These are phyloP conservation scores for Callyntrura guangdongensis DNA, from an alignment of 2,888 invertebrate genomes.

Conservation along the genomic window DNA sequence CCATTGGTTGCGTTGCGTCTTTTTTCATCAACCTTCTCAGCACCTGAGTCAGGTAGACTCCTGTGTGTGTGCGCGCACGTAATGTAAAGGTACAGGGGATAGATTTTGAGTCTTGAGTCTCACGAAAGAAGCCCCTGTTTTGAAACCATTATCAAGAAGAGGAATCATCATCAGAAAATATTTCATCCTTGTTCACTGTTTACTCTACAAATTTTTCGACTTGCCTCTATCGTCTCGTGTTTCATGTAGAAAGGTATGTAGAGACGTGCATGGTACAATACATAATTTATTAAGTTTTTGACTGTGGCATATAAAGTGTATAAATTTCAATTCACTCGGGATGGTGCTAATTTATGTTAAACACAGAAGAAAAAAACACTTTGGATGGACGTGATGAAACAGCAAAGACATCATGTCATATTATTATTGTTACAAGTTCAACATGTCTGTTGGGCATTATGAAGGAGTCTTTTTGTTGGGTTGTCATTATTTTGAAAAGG, in stretches of 20 bases:
- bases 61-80: too few species aligned
- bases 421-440: not conserved
- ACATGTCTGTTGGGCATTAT: conserved; percentile 18
- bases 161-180: not conserved
- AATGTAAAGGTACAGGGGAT: not conserved
- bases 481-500: conserved; percentile 42
- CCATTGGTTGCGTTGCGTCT: conserved; percentile 17
- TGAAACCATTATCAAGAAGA: not conserved
- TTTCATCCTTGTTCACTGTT: conserved; percentile 15
- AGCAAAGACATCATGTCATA: conserved; percentile 3
- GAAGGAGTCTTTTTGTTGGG: not conserved
- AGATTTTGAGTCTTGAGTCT: conserved; percentile 10
- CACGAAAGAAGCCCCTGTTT: conserved; percentile 30
- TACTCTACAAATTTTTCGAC: conserved; percentile 20
- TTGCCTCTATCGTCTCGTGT: not conserved
- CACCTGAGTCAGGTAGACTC: conserved; percentile 38
- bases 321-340: conserved; percentile 49
- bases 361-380: conserved; percentile 37
- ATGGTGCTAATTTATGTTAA: conserved; percentile 74
- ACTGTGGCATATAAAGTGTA: conserved; percentile 28
- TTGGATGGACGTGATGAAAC: conserved; percentile 51
- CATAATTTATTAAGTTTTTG: too few species aligned
- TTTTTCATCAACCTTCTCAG: conserved; percentile 13
- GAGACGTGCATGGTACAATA: not conserved
- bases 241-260: too few species aligned